A percentile compares a stretch with the other conserved stretches of the same genome.
Evolutionary conservation across 2,797 vertebrate species (phyloP).

Genomic region (Parotocinclus haroldoi): DNA sequence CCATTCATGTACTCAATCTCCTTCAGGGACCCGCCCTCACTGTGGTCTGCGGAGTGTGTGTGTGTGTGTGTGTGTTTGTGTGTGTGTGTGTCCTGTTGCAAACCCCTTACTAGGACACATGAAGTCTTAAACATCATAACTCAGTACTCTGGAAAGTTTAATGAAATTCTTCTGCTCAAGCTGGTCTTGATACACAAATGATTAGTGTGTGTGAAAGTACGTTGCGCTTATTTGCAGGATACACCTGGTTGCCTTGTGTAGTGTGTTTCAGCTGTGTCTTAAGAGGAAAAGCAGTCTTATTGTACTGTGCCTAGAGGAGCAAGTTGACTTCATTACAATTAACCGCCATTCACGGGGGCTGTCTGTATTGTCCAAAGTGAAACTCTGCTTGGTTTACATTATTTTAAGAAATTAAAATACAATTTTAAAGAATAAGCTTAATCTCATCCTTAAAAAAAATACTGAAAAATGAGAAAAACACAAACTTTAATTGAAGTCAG

Average conservation of each 20-base stretch:
- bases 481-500: no score
- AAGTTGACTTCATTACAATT: not conserved
- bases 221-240: slow-evolving; percentile 39
- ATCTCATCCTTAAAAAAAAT: no score
- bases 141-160: slow-evolving; percentile 4
- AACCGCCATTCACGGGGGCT: no score
- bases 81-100: slow-evolving; percentile 7
- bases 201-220: slow-evolving; percentile 4
- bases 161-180: slow-evolving; percentile 18
- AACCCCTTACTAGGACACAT: slow-evolving; percentile 4
- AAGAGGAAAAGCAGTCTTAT: not conserved
- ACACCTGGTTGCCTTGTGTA: slow-evolving; percentile 47
- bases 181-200: not conserved
- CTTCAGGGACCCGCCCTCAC: slow-evolving; percentile 29
- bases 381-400: no score
- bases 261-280: slow-evolving; percentile 17
- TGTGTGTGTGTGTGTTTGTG: slow-evolving; percentile 12
- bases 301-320: not conserved
- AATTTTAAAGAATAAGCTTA: no score
- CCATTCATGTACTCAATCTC: slow-evolving; percentile 47
- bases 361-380: no score
- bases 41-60: slow-evolving; percentile 26
- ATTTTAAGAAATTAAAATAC: no score
- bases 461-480: no score
- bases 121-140: slow-evolving; percentile 26